Evolutionary conservation across 2,797 vertebrate species (phyloP).

Genomic region (Adelosebastes latens): DNA sequence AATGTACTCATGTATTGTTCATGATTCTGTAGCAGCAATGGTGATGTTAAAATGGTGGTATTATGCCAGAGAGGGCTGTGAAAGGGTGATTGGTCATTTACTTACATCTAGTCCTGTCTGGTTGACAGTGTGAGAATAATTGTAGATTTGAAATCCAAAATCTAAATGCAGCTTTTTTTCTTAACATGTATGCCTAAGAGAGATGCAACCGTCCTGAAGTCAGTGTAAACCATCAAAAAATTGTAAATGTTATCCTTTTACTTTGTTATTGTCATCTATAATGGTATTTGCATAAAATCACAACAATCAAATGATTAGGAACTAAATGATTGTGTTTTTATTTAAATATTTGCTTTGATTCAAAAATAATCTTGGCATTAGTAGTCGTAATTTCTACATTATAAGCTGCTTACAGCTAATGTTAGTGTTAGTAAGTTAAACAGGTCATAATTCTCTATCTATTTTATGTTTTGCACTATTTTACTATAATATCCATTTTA

Average conservation of each 20-base stretch:
- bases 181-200: neutral
- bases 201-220: neutral
- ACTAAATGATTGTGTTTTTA: neutral
- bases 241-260: neutral
- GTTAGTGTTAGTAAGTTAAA: no score
- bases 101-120: neutral
- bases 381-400: neutral
- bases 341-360: neutral
- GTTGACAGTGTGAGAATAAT: neutral
- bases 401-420: no score
- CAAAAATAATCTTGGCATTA: neutral
- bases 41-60: neutral
- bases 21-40: neutral
- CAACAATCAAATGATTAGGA: neutral
- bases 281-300: neutral
- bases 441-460: no score
- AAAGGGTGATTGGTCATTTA: neutral
- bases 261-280: neutral
- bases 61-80: neutral
- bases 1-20: neutral
- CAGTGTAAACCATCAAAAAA: rapidly evolving
- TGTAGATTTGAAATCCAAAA: neutral
- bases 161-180: neutral
- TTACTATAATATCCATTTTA: no score
- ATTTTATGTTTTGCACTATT: no score